phyloP scores from a whole-genome alignment of 2,888 invertebrate species.

The Cerceris rybyensis region DNA sequence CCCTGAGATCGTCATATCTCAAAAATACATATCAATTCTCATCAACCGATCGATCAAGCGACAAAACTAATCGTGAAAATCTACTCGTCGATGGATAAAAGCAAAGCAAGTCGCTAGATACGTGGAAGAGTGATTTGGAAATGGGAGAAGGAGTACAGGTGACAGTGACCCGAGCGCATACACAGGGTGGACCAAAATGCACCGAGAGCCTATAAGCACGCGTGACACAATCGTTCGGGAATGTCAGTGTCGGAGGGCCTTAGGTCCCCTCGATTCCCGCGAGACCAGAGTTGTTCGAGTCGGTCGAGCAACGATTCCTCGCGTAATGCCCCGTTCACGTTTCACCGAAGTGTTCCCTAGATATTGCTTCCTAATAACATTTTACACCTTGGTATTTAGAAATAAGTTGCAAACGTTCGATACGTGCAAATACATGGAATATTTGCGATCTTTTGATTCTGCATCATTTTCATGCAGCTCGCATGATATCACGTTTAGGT shows the following conservation, averaged over 20 bases:
- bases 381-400: no score
- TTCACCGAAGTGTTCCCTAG: no score
- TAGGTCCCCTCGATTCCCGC: constrained; percentile 49
- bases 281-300: neutral
- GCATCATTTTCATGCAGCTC: no score
- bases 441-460: no score
- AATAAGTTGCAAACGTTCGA: no score
- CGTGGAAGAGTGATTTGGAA: constrained; percentile 29
- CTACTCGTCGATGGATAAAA: neutral
- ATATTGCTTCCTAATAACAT: no score
- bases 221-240: constrained; percentile 71
- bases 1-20: no score
- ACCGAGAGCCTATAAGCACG: constrained; percentile 60
- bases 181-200: constrained; percentile 56
- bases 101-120: neutral
- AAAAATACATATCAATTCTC: no score
- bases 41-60: neutral
- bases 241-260: constrained; percentile 65
- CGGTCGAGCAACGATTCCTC: no score
- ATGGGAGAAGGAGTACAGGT: constrained; percentile 54
- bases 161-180: constrained; percentile 56
- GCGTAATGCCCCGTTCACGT: no score
- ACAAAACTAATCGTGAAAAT: neutral
- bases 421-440: no score
- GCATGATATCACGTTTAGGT: no score